These are phyloP conservation scores for Scaptomyza flava DNA, from an alignment of 2,888 invertebrate genomes.

Conservation along the genomic window DNA sequence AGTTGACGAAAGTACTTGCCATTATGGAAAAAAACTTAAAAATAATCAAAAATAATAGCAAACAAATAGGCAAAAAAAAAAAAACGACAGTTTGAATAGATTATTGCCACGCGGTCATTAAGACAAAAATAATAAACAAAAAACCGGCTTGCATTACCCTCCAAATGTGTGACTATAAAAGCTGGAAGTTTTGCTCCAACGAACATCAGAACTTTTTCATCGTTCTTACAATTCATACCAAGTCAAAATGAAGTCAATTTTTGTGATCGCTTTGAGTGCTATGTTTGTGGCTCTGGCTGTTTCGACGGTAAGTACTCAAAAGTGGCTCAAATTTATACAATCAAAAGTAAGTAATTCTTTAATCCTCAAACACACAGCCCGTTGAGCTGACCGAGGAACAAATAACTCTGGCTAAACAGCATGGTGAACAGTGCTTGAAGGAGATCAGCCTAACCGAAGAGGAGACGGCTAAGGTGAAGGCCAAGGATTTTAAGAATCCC, in stretches of 20 bases:
- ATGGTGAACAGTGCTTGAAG: constrained; percentile 62
- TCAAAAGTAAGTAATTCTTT: background rate
- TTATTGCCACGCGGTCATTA: constrained; percentile 53
- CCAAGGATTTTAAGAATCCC: constrained; percentile 62
- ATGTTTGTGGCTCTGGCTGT: constrained; percentile 53
- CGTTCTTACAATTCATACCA: constrained; percentile 56
- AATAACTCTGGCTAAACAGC: constrained; percentile 59
- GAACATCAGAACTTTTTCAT: constrained; percentile 54
- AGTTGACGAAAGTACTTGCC: constrained; percentile 64
- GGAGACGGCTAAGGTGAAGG: constrained; percentile 61
- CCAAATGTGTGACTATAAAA: constrained; percentile 57
- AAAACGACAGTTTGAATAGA: constrained; percentile 42
- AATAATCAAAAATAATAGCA: constrained; percentile 18
- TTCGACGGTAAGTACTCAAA: constrained; percentile 61
- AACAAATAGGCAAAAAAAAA: constrained; percentile 41
- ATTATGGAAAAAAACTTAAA: constrained; percentile 30
- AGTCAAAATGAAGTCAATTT: constrained; percentile 66
- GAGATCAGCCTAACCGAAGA: constrained; percentile 63
- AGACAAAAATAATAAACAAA: constrained; percentile 28
- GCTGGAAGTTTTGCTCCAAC: constrained; percentile 7
- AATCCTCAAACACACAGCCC: constrained; percentile 39
- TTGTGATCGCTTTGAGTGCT: constrained; percentile 65
- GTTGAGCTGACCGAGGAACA: constrained; percentile 70
- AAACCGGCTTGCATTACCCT: constrained; percentile 59
- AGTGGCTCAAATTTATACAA: too few relatives aligned